Conservation (phyloP, 2,113 vertebrate genomes). For the Numenius arquata region DNA sequence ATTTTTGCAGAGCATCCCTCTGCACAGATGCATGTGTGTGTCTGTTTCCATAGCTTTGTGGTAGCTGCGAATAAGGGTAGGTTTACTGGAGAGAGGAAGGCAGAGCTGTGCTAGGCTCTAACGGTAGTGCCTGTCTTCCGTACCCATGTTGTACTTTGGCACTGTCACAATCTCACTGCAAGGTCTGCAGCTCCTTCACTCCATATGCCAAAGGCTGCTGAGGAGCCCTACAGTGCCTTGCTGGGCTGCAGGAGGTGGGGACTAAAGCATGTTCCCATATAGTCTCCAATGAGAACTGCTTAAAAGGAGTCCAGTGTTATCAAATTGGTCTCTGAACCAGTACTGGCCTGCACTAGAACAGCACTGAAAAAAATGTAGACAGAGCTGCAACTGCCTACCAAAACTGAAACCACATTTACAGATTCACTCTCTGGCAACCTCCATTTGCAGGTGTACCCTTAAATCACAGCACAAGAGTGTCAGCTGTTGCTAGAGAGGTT, state of each 20-base stretch:
- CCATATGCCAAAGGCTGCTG: background rate
- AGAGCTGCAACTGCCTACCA: background rate
- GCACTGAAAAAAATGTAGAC: background rate
- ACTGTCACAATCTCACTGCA: background rate
- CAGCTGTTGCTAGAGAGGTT: background rate
- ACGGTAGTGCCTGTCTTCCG: background rate
- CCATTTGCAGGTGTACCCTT: background rate
- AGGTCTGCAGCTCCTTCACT: background rate
- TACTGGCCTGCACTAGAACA: background rate
- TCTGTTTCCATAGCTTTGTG: background rate
- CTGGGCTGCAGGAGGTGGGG: background rate
- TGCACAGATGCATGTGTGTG: background rate
- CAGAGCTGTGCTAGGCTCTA: background rate
- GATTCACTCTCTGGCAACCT: background rate
- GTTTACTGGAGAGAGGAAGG: background rate
- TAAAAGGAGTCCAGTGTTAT: fast-evolving
- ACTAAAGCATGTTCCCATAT: background rate
- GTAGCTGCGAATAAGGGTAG: background rate
- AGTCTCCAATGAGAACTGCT: background rate
- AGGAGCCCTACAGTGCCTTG: background rate
- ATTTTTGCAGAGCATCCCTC: background rate
- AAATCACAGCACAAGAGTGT: background rate
- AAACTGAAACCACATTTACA: background rate
- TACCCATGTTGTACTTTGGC: background rate
- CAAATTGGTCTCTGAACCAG: background rate